Evolutionary conservation across 2,888 invertebrate species (phyloP).

Genomic region (Hipparchia semele): DNA sequence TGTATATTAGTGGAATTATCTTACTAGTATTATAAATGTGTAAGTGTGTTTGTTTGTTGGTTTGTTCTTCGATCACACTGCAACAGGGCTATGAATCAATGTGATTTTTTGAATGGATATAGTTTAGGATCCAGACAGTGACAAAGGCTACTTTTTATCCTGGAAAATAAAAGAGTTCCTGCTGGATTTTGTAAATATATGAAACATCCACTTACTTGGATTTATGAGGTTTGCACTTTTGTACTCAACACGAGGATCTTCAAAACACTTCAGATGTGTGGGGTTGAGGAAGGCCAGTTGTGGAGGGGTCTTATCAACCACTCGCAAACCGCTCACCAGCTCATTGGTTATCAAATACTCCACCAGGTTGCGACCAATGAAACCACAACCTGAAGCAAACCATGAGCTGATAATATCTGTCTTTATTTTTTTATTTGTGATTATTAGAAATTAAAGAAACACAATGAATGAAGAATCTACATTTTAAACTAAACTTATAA

Average conservation of each 20-base stretch:
- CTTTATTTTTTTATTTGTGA: too few relatives aligned
- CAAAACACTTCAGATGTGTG: constrained; percentile 88
- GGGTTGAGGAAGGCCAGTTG: constrained; percentile 95
- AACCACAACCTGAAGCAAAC: constrained; percentile 91
- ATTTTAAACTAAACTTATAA: too few relatives aligned
- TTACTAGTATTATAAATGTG: too few relatives aligned
- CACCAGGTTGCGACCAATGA: constrained; percentile 95
- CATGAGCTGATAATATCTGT: constrained; percentile 39
- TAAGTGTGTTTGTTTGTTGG: too few relatives aligned
- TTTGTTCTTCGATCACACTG: too few relatives aligned
- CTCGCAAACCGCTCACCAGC: constrained; percentile 88
- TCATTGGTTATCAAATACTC: constrained; percentile 90
- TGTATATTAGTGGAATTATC: too few relatives aligned
- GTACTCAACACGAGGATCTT: constrained; percentile 91
- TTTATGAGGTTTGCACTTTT: constrained; percentile 96
- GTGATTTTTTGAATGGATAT: too few relatives aligned
- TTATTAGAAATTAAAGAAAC: background rate
- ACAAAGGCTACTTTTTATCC: too few relatives aligned
- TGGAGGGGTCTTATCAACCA: constrained; percentile 97
- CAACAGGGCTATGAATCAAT: too few relatives aligned
- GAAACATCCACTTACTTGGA: constrained; percentile 84
- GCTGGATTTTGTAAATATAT: background rate
- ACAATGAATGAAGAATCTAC: background rate
- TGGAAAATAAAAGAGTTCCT: too few relatives aligned
- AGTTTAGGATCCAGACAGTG: too few relatives aligned